phyloP scores from a whole-genome alignment of 1,140 invertebrate species.

The Drosophila albomicans region DNA sequence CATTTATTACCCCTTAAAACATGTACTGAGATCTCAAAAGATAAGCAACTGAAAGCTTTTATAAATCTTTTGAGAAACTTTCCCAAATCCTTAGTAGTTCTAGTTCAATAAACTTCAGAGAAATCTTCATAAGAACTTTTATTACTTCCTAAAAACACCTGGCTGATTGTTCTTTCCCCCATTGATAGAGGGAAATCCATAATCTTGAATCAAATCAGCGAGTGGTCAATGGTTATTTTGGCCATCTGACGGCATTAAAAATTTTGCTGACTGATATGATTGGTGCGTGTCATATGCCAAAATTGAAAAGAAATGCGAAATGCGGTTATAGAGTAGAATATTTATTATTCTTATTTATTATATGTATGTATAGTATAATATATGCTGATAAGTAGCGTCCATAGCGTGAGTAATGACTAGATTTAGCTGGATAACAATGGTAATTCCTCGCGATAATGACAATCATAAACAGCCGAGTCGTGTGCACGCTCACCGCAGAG shows the following conservation, averaged over 20 bases:
- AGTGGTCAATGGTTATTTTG: constrained; percentile 60
- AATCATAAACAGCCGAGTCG: constrained; percentile 65
- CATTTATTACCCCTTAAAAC: no score
- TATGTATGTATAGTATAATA: not conserved
- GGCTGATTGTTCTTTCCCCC: no score
- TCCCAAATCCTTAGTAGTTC: no score
- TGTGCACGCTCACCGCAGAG: constrained; percentile 22
- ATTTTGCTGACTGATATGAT: constrained; percentile 48
- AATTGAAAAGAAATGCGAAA: constrained; percentile 20
- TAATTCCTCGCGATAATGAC: constrained; percentile 78
- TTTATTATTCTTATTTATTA: constrained; percentile 34
- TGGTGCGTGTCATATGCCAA: constrained; percentile 33
- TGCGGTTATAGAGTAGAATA: constrained; percentile 5
- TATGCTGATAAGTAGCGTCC: constrained; percentile 25
- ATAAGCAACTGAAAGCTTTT: no score
- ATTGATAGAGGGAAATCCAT: not conserved
- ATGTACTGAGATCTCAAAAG: no score
- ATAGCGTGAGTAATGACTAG: constrained; percentile 73
- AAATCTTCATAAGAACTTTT: no score
- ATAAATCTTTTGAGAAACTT: no score
- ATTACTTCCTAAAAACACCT: not conserved
- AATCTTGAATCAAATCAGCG: not conserved
- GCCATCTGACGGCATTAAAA: constrained; percentile 61
- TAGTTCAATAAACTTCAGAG: no score
- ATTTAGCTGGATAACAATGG: constrained; percentile 79